Base-by-base conservation (phyloP, 2,113 vertebrate species). In the Turnix velox region DNA sequence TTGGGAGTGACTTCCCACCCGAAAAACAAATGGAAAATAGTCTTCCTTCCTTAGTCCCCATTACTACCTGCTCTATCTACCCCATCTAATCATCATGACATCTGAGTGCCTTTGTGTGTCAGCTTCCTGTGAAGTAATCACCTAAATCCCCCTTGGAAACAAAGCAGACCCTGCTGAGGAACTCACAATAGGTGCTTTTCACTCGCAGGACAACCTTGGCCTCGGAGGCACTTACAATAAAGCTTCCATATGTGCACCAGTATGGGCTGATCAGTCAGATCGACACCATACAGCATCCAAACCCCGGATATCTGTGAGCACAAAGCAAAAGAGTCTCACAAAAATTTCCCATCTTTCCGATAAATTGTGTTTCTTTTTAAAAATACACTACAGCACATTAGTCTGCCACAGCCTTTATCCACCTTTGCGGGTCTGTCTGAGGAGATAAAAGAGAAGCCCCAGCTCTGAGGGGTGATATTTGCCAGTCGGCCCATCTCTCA, bases 201-300 rank as follows among this genome's bases (percentile, higher is more conserved):
- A 93, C 79, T 77, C 27, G 0, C 84, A 88, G 63, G 61, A 87
- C 87, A 90, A 94, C 94, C 88, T 92, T 96, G 92, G 91, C 90
- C 94, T 88, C 77, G 0, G 83, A 68, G 61, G 88, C 94, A 80
- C 93, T 87, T 76, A 5, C 0, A 92, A 95, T 89, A 96, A 95
- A 96, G 92, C 91, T 94, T 87, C 95, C 95, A 95, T 95, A 95
- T 96, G 94, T 93, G 94, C 94, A 94, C 93, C 93, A 93, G 88
- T 61, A 93, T 3, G 40, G 93, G 79, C 85, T 95, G 85, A 86
- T 77, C 79, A 86, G 85, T 46, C 88, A 58, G 71, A 74, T 62
- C 78, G 84, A 71, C 77, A 40, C 71, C 67, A 62, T 78, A 25
- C 74, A 66, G 35, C 45, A 85, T 54, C 81, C 51, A 54, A 82